Evolutionary conservation across 1,140 invertebrate genomes (phyloP).

Genomic region (Macrostomum lignano): DNA sequence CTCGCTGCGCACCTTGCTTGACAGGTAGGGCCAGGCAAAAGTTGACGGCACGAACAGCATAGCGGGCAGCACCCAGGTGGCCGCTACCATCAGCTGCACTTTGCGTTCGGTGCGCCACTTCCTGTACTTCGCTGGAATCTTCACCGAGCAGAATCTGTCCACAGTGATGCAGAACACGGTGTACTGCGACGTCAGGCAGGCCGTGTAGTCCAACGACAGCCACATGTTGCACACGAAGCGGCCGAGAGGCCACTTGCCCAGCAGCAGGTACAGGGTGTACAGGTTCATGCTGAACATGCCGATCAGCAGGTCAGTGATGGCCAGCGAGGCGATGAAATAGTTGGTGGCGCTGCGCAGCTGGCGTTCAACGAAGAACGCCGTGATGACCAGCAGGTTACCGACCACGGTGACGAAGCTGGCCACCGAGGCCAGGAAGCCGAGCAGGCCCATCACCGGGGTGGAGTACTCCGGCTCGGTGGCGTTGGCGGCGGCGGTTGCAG

Average conservation of each 20-base stretch:
- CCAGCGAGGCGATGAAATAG: conserved; percentile 92
- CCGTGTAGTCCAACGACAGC: conserved; percentile 93
- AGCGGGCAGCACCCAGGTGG: conserved; percentile 83
- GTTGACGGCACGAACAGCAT: conserved; percentile 88
- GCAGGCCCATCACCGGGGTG: not conserved
- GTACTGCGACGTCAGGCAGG: conserved; percentile 91
- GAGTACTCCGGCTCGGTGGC: too few species aligned
- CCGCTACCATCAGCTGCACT: conserved; percentile 53
- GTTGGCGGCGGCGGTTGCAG: too few species aligned
- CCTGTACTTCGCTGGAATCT: conserved; percentile 83
- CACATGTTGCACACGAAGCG: conserved; percentile 83
- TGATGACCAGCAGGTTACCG: conserved; percentile 76
- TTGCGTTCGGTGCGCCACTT: conserved; percentile 77
- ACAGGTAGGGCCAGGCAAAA: conserved; percentile 98
- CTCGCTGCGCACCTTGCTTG: too few species aligned
- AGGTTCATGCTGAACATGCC: conserved; percentile 62
- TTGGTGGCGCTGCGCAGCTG: conserved; percentile 91
- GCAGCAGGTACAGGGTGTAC: conserved; percentile 69
- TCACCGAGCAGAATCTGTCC: conserved; percentile 91
- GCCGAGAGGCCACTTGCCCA: conserved; percentile 76
- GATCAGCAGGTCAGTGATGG: conserved; percentile 86
- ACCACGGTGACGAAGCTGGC: conserved; percentile 67
- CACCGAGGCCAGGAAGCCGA: conserved; percentile 50
- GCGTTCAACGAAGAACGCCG: conserved; percentile 81
- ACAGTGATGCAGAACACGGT: conserved; percentile 93